These are phyloP conservation scores for Sylvia atricapilla DNA, from an alignment of 2,113 vertebrate genomes.

Conservation along the genomic window DNA sequence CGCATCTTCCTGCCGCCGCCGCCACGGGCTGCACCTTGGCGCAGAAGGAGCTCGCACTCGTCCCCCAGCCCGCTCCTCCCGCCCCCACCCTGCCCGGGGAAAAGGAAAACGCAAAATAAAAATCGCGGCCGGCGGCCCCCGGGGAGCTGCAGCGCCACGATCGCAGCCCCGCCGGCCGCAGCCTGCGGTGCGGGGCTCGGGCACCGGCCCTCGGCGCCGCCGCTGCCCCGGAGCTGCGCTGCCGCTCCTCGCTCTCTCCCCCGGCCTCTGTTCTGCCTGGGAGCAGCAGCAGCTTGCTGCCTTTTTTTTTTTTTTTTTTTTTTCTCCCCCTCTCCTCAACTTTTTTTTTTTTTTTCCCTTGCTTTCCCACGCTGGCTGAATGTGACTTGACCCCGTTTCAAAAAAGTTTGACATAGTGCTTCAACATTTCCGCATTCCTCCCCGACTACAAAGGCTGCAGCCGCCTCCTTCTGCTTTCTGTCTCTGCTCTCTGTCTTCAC, in stretches of 20 bases:
- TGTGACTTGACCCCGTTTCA: constrained; percentile 98
- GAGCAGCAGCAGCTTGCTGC: constrained; percentile 60
- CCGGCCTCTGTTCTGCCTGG: constrained; percentile 50
- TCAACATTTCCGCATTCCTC: constrained; percentile 99
- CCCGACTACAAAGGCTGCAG: constrained; percentile 91
- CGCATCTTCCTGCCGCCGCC: constrained; percentile 70
- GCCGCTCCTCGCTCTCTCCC: neutral
- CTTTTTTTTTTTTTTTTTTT: neutral
- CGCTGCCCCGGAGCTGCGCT: neutral
- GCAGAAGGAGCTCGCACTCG: neutral
- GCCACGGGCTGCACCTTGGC: constrained; percentile 24
- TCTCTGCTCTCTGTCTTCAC: constrained; percentile 87
- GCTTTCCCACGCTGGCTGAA: constrained; percentile 98
- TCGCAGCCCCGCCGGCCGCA: constrained; percentile 3
- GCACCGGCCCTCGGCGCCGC: neutral
- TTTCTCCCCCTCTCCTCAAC: neutral
- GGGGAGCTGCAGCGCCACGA: constrained; percentile 11
- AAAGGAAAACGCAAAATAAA: neutral
- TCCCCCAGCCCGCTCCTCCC: neutral
- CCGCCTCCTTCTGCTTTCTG: constrained; percentile 92
- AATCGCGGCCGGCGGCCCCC: constrained; percentile 28
- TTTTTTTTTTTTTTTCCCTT: constrained; percentile 57
- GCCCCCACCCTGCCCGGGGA: neutral
- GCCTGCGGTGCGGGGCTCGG: neutral
- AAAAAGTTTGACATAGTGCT: constrained; percentile 97